Evolutionary conservation across 2,888 invertebrate genomes (phyloP), one percentile per base, ranked within the genome.

Genomic region (Rhorus exstirpatorius): DNA sequence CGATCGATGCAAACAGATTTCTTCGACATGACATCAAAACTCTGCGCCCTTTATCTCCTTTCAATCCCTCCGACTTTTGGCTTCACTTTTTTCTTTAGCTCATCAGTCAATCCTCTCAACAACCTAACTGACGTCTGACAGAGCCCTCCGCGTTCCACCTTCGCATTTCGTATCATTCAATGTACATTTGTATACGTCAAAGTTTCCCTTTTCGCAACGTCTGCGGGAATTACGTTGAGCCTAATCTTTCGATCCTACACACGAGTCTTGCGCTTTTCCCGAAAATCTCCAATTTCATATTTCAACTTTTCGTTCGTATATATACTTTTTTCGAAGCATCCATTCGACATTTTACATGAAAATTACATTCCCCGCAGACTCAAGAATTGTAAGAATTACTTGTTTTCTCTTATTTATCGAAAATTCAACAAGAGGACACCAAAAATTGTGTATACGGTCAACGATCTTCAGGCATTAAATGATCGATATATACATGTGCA

Each of bases 91-190:
- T 35, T 60, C 14, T 70, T 38, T 38, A 38, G 49, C 35, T 49
- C 72, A 61, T 72, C 61, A 61, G 24, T 72, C 61, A 60, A 51
- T 72, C 49, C 46, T 31, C 61, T 61, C 51, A 61, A 51, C 35
- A 38, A 46, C 49, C 24, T 24, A 14, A 72, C 31, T 21, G 46
- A 61, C 21, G 21, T 61, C 12, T 61, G 38, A 14, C 61, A 41
- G 14, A 14, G 38, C 19, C 44, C 70, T 70, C 17, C 26, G 38
- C 19, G 44, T 26, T 7, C 26, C 58, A 26, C 17, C 44, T n/a
- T n/a, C n/a, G n/a, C n/a, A n/a, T 19, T 26, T 24, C 14, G 41
- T 44, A 58, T 58, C 12, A 55, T 17, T 17, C 7, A 44, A 17
- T 26, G 17, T 44, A 44, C 26, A 4, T 12, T 14, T 35, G 3